Evolutionary conservation across 2,888 invertebrate species (phyloP), one percentile per base, ranked within the genome.

Genomic region (Orthosia gracilis): DNA sequence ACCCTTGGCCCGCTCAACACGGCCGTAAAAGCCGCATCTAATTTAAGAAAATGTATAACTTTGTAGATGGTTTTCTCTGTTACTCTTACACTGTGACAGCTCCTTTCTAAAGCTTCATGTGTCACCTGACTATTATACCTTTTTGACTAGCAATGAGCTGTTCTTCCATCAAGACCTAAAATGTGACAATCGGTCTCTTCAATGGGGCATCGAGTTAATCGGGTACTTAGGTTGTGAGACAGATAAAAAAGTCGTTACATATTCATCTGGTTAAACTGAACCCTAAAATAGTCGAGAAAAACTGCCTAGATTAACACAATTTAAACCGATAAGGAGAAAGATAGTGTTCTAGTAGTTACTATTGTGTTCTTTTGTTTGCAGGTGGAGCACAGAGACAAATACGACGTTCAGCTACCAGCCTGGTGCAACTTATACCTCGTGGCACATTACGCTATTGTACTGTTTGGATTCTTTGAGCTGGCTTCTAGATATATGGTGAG

Each of bases 381-480:
- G 98, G 97, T 98, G 18, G 96, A 97, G 71, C 94, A 95, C 12
- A 95, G 98, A 80, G 95, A 96, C n/a, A 98, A 97, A 86, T 98
- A 97, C 89, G 97, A 98, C 90, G 97, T 98, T 0, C 92, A 95
- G 50, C 91, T 98, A 4, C 97, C 98, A 0, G 84, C 93, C 0
- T 98, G 98, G 98, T 97, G 97, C 88, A 98, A 97, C 85, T 76
- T 97, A 0, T 98, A 98, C 88, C 94, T 98, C 9, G 91, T 97
- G 0, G 85, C 97, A 0, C 98, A 98, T 89, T 98, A 98, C 91
- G 91, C 97, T 45, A 94, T 98, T 4, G 97, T 97, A 0, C 91
- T 98, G 50, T 97, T 97, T 76, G 97, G 97, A 4, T 98, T 98
- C 95, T 97, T 98, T 70, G 97, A 97, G 88, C 92, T 98, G 7